Conservation (phyloP, 2,888 invertebrate species). For the Chirona hameri region DNA sequence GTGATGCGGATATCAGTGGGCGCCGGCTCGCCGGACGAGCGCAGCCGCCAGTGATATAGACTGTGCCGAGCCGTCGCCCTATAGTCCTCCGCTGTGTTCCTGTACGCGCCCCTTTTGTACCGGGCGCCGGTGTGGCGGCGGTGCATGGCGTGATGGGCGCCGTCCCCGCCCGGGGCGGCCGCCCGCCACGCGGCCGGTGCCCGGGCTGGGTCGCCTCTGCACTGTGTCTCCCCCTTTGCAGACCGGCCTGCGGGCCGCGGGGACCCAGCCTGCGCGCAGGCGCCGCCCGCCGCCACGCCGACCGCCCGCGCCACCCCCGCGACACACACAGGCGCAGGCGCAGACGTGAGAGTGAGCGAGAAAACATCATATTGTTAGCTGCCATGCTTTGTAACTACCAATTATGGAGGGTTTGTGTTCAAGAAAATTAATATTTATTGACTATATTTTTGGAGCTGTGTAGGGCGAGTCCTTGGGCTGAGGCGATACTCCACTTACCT, state of each 20-base stretch:
- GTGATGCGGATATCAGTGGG: background rate
- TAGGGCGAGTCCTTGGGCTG: too few species aligned
- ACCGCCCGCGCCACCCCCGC: background rate
- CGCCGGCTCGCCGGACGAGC: background rate
- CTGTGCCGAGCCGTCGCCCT: background rate
- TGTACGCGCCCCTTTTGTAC: background rate
- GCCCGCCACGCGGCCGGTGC: background rate
- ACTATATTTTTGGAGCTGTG: background rate
- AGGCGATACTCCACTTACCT: too few species aligned
- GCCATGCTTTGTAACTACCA: constrained; percentile 22
- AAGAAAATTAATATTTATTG: constrained; percentile 11
- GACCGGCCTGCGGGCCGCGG: background rate
- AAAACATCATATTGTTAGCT: constrained; percentile 13
- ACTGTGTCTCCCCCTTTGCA: constrained; percentile 22
- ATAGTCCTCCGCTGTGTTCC: background rate
- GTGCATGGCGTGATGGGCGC: background rate
- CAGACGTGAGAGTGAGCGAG: constrained; percentile 1
- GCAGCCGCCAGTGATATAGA: background rate
- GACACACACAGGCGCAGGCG: background rate
- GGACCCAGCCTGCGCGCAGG: background rate
- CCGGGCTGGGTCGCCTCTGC: constrained; percentile 3
- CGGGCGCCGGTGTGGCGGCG: background rate
- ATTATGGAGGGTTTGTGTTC: constrained; percentile 12
- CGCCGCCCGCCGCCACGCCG: background rate
- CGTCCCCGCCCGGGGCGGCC: background rate